Percentiles rank a stretch among this genome's conserved stretches.
Conservation (phyloP, 2,113 vertebrate species). For the Spea bombifrons region DNA sequence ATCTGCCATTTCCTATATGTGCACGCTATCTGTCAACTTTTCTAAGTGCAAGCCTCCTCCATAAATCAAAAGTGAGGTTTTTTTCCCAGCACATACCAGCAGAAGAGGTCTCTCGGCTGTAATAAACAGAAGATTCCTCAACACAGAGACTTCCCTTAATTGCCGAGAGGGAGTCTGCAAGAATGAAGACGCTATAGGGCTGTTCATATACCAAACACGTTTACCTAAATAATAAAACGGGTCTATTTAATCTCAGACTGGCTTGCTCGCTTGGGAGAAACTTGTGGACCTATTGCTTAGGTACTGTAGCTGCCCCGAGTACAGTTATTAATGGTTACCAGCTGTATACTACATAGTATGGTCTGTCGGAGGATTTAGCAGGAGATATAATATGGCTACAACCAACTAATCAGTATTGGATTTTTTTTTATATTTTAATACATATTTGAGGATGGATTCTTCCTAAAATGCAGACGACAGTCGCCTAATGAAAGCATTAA, state of each 20-base stretch:
- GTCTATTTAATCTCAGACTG: neutral
- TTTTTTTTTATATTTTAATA: too few relatives aligned
- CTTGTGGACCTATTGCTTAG: conserved; percentile 3
- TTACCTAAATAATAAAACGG: conserved; percentile 31
- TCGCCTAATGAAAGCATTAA: too few relatives aligned
- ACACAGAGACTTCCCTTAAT: conserved; percentile 4
- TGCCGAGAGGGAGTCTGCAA: neutral
- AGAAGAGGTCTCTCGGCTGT: conserved; percentile 33
- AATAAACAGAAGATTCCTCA: conserved; percentile 32
- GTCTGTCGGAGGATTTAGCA: neutral
- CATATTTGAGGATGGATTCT: too few relatives aligned
- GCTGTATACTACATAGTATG: conserved; percentile 12
- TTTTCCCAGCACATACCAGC: conserved; percentile 9
- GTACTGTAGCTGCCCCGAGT: conserved; percentile 6
- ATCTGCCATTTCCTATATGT: neutral
- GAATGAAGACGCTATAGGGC: neutral
- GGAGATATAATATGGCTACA: too few relatives aligned
- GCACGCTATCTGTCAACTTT: conserved; percentile 14
- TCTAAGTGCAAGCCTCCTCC: neutral
- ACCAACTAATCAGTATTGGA: too few relatives aligned
- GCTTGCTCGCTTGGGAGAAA: too few relatives aligned
- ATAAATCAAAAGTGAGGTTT: conserved; percentile 20
- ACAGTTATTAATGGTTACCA: conserved; percentile 5
- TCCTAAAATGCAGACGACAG: too few relatives aligned
- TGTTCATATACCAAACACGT: neutral